Base-by-base conservation (phyloP, 2,113 vertebrate genomes). In the Siphamia tubifer region DNA sequence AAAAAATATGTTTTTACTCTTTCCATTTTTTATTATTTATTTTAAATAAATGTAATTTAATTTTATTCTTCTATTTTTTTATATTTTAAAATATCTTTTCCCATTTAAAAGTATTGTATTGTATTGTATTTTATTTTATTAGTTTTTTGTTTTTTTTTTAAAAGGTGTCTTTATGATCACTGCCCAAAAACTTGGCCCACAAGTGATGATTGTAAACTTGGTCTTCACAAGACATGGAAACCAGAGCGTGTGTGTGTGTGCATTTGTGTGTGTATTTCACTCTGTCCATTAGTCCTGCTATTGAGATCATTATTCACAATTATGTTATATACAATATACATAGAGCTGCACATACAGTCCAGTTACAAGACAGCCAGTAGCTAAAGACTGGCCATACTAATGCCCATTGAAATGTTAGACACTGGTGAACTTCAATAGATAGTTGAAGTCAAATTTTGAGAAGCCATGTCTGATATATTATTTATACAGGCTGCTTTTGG, bases 161-260 rank as follows among this genome's bases (percentile, higher is more conserved):
- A n/a, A n/a, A n/a, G n/a, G n/a, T n/a, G n/a, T n/a, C n/a, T n/a
- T n/a, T n/a, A n/a, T n/a, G n/a, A n/a, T n/a, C n/a, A n/a, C n/a
- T n/a, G n/a, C n/a, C n/a, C n/a, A n/a, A n/a, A n/a, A n/a, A n/a
- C n/a, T n/a, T n/a, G n/a, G n/a, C n/a, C n/a, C n/a, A n/a, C n/a
- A n/a, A n/a, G n/a, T n/a, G n/a, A n/a, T n/a, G n/a, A n/a, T n/a
- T n/a, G n/a, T n/a, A n/a, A n/a, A n/a, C n/a, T n/a, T n/a, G n/a
- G n/a, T n/a, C n/a, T n/a, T n/a, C n/a, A n/a, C n/a, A n/a, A n/a
- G n/a, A n/a, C n/a, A n/a, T n/a, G n/a, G n/a, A n/a, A 83, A 68
- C 65, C 58, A 52, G 81, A 80, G 69, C 68, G 23, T 55, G 71
- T 53, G 69, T 21, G 55, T 69, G 66, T 57, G 56, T 45, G 71